A percentile compares a stretch with the other conserved stretches of the same genome.
Evolutionary conservation across 2,113 vertebrate genomes (phyloP).

Genomic region (Ailuropoda melanoleuca): DNA sequence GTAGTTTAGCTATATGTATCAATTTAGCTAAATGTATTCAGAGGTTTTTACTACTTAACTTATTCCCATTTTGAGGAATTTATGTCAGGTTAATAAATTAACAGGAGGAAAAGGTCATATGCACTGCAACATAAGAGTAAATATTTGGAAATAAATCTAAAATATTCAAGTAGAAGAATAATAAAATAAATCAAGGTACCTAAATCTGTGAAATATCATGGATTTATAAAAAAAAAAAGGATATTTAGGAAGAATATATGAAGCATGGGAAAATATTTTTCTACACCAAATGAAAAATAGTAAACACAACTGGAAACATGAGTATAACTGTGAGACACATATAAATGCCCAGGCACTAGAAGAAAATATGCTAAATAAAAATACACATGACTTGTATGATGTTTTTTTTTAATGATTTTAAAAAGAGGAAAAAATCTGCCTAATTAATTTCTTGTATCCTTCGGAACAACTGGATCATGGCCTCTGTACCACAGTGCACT

Average conservation of each 20-base stretch:
- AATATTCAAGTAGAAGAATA: slow-evolving; percentile 9
- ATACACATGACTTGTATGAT: neutral
- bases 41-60: neutral
- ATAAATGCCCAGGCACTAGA: neutral
- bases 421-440: neutral
- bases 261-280: neutral
- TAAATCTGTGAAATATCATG: neutral
- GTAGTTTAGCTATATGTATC: neutral
- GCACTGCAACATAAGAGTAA: neutral
- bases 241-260: neutral
- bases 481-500: neutral
- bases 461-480: neutral
- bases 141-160: slow-evolving; percentile 30
- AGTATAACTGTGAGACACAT: neutral
- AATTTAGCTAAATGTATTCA: neutral
- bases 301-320: neutral
- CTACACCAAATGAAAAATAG: neutral
- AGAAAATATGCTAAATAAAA: neutral
- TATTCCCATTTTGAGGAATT: neutral
- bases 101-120: neutral
- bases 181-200: neutral
- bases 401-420: neutral
- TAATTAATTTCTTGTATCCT: neutral
- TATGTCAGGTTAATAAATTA: neutral
- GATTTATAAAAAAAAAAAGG: neutral